A percentile compares a stretch with the other conserved stretches of the same genome.
Evolutionary conservation across 2,113 vertebrate genomes (phyloP).

Genomic region (Ramphastos sulfuratus): DNA sequence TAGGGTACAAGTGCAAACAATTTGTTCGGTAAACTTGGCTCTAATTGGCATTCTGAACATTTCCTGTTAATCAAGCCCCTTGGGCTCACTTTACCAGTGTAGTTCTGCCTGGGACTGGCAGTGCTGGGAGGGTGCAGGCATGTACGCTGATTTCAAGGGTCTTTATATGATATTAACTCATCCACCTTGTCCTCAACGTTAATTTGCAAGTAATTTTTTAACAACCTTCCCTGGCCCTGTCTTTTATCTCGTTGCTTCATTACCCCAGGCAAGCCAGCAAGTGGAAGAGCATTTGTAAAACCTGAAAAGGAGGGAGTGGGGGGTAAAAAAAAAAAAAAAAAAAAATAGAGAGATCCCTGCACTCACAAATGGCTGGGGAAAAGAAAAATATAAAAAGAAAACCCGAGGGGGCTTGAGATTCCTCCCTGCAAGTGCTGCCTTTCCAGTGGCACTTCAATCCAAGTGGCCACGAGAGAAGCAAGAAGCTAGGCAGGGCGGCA

Average conservation of each 20-base stretch:
- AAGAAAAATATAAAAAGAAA: too few species aligned
- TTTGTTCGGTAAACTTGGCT: constrained; percentile 83
- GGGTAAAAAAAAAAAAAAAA: too few species aligned
- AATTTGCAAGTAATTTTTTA: constrained; percentile 61
- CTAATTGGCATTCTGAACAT: constrained; percentile 81
- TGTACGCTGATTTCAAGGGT: constrained; percentile 37
- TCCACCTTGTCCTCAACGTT: constrained; percentile 49
- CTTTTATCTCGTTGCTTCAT: constrained; percentile 25
- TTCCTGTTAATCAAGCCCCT: constrained; percentile 82
- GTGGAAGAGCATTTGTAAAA: background rate
- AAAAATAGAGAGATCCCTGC: background rate
- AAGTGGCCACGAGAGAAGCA: background rate
- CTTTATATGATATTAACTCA: constrained; percentile 64
- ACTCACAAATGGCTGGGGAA: background rate
- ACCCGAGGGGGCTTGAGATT: background rate
- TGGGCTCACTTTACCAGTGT: constrained; percentile 70
- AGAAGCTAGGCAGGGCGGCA: background rate
- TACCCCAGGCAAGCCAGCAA: background rate
- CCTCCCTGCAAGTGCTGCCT: fast-evolving
- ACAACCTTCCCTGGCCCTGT: constrained; percentile 42
- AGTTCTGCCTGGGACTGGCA: constrained; percentile 63
- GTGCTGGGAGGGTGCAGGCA: constrained; percentile 17
- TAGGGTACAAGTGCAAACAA: constrained; percentile 82
- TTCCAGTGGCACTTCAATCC: background rate
- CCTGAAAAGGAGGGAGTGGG: background rate